phyloP scores from a whole-genome alignment of 2,797 vertebrate species.

The Vireo griseus region DNA sequence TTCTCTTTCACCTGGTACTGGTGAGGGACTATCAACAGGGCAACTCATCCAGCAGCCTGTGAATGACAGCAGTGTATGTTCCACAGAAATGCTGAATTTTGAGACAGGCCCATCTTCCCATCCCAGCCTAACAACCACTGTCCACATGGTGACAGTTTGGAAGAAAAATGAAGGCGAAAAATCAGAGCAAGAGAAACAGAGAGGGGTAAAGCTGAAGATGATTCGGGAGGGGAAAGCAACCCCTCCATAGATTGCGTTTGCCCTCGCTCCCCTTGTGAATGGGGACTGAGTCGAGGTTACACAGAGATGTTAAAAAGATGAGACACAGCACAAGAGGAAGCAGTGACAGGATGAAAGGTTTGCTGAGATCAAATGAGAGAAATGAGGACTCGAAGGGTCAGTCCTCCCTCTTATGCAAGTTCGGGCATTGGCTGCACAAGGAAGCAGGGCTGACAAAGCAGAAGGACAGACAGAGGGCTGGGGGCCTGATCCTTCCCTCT shows the following conservation, averaged over 20 bases:
- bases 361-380: conserved; percentile 49
- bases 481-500: conserved; percentile 6
- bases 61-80: not conserved
- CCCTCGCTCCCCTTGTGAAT: conserved; percentile 26
- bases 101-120: not conserved
- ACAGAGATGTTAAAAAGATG: conserved; percentile 18
- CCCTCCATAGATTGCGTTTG: conserved; percentile 24
- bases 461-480: not conserved
- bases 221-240: conserved; percentile 27
- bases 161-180: conserved; percentile 5
- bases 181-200: conserved; percentile 31
- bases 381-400: conserved; percentile 56
- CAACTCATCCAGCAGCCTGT: not conserved
- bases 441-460: conserved; percentile 22
- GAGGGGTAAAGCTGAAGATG: not conserved
- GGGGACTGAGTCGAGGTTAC: conserved; percentile 15
- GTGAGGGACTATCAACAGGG: not conserved
- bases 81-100: not conserved
- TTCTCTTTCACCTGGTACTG: not conserved
- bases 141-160: not conserved
- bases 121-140: not conserved
- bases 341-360: conserved; percentile 44
- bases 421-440: conserved; percentile 19
- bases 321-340: conserved; percentile 41
- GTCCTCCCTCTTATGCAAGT: conserved; percentile 44